Conservation (phyloP, 2,113 vertebrate species). For the Charina bottae region DNA sequence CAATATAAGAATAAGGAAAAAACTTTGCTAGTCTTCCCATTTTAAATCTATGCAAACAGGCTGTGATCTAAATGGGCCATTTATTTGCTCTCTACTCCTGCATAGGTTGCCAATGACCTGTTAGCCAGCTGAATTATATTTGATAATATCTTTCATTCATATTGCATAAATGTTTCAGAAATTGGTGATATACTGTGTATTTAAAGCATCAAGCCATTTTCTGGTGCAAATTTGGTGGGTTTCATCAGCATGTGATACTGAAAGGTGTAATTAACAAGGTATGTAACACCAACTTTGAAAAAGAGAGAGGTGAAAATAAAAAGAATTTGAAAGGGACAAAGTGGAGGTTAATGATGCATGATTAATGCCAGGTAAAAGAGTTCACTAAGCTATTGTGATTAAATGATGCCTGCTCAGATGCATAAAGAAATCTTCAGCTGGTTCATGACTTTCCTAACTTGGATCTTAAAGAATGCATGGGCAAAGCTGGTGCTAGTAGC, state of each 20-base stretch:
- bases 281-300: conserved; percentile 43
- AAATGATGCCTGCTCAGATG: conserved; percentile 47
- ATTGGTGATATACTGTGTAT: not conserved
- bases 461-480: not conserved
- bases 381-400: conserved; percentile 65
- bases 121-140: conserved; percentile 32
- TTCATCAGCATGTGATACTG: conserved; percentile 43
- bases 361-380: conserved; percentile 60
- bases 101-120: not conserved
- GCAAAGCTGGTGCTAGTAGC: not conserved
- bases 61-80: not conserved
- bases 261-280: conserved; percentile 62
- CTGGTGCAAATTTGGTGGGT: conserved; percentile 26
- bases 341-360: conserved; percentile 62
- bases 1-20: not conserved
- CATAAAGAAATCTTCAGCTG: not conserved
- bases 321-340: conserved; percentile 61
- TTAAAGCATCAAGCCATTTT: conserved; percentile 38
- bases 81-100: not conserved
- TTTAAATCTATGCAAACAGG: not conserved
- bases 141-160: conserved; percentile 31
- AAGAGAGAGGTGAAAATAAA: conserved; percentile 57
- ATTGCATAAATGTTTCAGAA: not conserved
- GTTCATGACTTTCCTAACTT: not conserved
- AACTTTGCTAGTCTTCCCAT: not conserved